Conservation (phyloP, 2,888 invertebrate genomes). For the Drosophila subquinaria region DNA sequence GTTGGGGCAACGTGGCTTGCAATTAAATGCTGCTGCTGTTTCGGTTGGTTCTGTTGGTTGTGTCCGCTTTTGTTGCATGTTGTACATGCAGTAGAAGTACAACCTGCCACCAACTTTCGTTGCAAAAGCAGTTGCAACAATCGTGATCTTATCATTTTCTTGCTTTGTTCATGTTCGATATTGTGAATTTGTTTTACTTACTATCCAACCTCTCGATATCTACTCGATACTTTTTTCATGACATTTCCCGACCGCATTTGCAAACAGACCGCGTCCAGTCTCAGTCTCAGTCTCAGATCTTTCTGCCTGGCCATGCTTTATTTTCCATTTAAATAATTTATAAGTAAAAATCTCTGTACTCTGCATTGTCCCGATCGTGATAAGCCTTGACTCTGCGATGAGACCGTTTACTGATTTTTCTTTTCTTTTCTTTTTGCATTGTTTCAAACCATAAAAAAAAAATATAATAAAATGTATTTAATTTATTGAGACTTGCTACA, state of each 20-base stretch:
- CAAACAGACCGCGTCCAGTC: constrained; percentile 74
- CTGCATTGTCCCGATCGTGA: constrained; percentile 71
- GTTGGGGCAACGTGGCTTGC: constrained; percentile 73
- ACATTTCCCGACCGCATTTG: constrained; percentile 77
- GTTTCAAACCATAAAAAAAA: constrained; percentile 27
- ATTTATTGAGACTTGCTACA: constrained; percentile 63
- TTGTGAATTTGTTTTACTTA: constrained; percentile 76
- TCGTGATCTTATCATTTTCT: constrained; percentile 78
- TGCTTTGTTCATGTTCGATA: constrained; percentile 79
- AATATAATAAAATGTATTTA: constrained; percentile 66
- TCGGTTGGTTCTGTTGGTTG: constrained; percentile 29
- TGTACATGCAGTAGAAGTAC: constrained; percentile 57
- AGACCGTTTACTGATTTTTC: constrained; percentile 27
- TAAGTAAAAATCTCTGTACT: constrained; percentile 68
- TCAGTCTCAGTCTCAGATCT: constrained; percentile 23
- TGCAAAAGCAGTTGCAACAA: constrained; percentile 49
- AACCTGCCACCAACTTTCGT: constrained; percentile 70
- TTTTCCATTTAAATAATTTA: constrained; percentile 78
- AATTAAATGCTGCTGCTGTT: constrained; percentile 64
- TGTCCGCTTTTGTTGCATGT: constrained; percentile 61
- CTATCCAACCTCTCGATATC: constrained; percentile 31
- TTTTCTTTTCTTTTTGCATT: constrained; percentile 35
- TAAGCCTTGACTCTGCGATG: constrained; percentile 57
- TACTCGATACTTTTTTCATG: constrained; percentile 60
- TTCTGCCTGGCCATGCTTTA: constrained; percentile 57